Conservation (phyloP, 2,888 invertebrate species). For the Aphodius sticticus region DNA sequence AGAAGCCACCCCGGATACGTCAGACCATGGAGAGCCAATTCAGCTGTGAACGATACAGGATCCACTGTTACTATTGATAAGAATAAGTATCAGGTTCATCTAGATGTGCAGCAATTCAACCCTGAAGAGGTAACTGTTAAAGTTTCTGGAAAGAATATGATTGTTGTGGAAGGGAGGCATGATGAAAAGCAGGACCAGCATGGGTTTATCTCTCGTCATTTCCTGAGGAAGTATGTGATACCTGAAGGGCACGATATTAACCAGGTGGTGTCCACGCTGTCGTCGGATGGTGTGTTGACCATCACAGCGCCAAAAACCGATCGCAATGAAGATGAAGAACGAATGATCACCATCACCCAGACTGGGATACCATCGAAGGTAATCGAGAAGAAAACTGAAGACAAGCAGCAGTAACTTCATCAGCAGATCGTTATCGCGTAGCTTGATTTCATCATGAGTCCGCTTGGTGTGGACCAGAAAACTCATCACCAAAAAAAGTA, state of each 20-base stretch:
- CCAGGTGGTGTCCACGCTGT: constrained; percentile 75
- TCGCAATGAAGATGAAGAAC: constrained; percentile 55
- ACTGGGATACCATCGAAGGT: constrained; percentile 48
- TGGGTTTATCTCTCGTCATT: constrained; percentile 77
- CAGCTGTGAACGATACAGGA: constrained; percentile 63
- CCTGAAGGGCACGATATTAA: constrained; percentile 78
- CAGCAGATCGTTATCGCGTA: neutral
- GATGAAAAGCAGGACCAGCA: constrained; percentile 78
- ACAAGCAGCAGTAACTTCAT: constrained; percentile 12
- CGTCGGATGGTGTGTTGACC: constrained; percentile 76
- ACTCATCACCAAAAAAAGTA: neutral
- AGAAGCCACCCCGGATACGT: constrained; percentile 50
- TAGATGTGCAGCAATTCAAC: constrained; percentile 79
- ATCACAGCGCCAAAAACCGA: constrained; percentile 69
- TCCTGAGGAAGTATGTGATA: constrained; percentile 74
- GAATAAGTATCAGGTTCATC: constrained; percentile 73
- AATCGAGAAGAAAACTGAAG: constrained; percentile 26
- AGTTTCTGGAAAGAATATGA: constrained; percentile 67
- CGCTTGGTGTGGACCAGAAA: neutral
- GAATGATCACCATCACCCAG: constrained; percentile 59
- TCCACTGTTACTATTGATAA: constrained; percentile 67
- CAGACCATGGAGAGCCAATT: constrained; percentile 61
- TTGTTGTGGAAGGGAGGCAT: constrained; percentile 80
- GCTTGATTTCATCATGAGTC: too few species aligned
- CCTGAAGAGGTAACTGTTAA: constrained; percentile 81